Evolutionary conservation across 1,140 invertebrate genomes (phyloP).

Genomic region (Teleopsis dalmanni): DNA sequence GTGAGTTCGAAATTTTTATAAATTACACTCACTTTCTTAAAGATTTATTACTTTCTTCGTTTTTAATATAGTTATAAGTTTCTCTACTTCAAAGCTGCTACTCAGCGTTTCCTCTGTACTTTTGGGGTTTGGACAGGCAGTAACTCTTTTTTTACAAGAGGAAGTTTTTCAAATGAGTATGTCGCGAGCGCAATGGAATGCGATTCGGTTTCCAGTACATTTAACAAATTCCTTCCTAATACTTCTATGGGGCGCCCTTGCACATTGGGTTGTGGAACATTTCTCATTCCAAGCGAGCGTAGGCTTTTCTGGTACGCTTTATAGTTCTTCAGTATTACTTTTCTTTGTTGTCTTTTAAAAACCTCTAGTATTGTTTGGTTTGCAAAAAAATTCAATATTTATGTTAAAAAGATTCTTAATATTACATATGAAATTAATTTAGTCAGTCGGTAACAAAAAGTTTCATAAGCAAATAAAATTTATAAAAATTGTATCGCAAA

Average conservation of each 20-base stretch:
- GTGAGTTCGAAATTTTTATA: conserved; percentile 19
- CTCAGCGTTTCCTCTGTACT: conserved; percentile 38
- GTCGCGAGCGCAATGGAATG: conserved; percentile 37
- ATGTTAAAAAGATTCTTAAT: not conserved
- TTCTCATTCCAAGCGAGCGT: conserved; percentile 38
- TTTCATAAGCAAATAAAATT: not conserved
- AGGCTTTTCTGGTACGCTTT: conserved; percentile 27
- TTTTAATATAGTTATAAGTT: conserved; percentile 31
- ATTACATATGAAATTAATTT: not conserved
- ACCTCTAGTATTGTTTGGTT: too few relatives aligned
- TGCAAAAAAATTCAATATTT: too few relatives aligned
- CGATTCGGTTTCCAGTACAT: conserved; percentile 32
- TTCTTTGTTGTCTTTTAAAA: too few relatives aligned
- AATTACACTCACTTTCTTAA: not conserved
- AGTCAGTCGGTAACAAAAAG: not conserved
- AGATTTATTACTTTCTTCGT: not conserved
- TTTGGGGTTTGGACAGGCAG: conserved; percentile 39
- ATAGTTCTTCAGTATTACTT: conserved; percentile 24
- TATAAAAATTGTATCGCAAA: too few relatives aligned
- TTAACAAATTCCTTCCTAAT: conserved; percentile 38
- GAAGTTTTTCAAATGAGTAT: conserved; percentile 38
- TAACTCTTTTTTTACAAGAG: conserved; percentile 39
- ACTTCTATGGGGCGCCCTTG: conserved; percentile 36
- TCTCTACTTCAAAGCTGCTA: conserved; percentile 38
- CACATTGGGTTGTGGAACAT: conserved; percentile 34